Evolutionary conservation across 2,888 invertebrate genomes (phyloP), one percentile per base, ranked within the genome.

Genomic region (Tetragnatha montana): DNA sequence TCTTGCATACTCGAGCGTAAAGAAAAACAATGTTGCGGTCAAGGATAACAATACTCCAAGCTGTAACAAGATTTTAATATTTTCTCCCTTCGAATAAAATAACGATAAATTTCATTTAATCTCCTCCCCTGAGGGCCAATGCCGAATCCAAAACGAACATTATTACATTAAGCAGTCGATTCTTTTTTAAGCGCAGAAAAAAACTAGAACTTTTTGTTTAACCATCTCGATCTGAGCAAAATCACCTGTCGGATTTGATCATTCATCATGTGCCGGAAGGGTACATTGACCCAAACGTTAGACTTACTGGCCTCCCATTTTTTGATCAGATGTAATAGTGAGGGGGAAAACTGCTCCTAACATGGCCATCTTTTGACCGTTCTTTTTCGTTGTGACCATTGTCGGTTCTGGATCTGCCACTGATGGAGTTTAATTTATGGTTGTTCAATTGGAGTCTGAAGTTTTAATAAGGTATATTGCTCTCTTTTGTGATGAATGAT

Each of bases 231-330:
- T 51, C 69, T 14, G 35, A 51, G 73, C 71, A 22, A 51, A 60
- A 87, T 75, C 81, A 50, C 76, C 76, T 81, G 87, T 87, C 87
- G 76, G 50, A n/a, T 12, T 1, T 21, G 19, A 70, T 81, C 81
- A 78, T 87, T 68, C 47, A 81, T 87, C 87, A 81, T 21, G n/a
- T 10, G 35, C 47, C 50, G 76, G 51, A 87, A 70, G 81, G 69
- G 87, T 81, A 76, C 87, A 51, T 87, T 87, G 75, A 87, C 87
- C 87, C 22, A 70, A 47, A 12, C 14, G 1, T 12, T 47, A 80
- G 80, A 80, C 73, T 79, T 71, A 79, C 78, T 21, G 51, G 35
- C 22, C 49, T 73, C 8, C 49, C 17, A 51, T n/a, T 35, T 74
- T 74, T 69, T 21, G 60, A 80, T 80, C 60, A 8, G 60, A 60